Evolutionary conservation across 2,113 vertebrate genomes (phyloP).

Genomic region (Heterotilapia buettikoferi): DNA sequence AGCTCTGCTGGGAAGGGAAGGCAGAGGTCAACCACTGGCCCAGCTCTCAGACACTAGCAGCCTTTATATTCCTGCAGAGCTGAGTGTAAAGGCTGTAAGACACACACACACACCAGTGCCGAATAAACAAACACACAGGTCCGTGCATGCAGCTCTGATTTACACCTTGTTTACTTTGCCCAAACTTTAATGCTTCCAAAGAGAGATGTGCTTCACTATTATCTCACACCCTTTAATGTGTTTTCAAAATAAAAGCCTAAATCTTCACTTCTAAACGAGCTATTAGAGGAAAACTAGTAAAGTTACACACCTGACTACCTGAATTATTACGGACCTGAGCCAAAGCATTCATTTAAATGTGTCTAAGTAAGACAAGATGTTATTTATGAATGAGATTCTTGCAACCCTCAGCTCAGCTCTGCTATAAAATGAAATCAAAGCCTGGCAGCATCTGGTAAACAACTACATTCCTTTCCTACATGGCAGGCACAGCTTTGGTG

Average conservation of each 20-base stretch:
- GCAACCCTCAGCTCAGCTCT: neutral
- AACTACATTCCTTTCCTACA: slow-evolving; percentile 14
- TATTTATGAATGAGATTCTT: slow-evolving; percentile 6
- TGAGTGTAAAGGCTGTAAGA: slow-evolving; percentile 9
- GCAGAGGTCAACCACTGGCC: slow-evolving; percentile 51
- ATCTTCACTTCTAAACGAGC: neutral
- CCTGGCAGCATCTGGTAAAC: neutral
- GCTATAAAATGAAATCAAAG: neutral
- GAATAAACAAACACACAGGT: slow-evolving; percentile 12
- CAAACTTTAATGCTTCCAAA: neutral
- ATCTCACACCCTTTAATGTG: slow-evolving; percentile 37
- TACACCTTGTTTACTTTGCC: neutral
- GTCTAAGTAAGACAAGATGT: neutral
- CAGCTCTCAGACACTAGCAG: slow-evolving; percentile 47
- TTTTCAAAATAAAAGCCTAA: slow-evolving; percentile 5
- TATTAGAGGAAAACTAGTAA: neutral
- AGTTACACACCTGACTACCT: slow-evolving; percentile 11
- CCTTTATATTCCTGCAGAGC: slow-evolving; percentile 51
- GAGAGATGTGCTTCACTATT: neutral
- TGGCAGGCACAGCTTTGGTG: neutral
- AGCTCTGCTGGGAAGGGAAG: slow-evolving; percentile 51
- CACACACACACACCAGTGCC: neutral
- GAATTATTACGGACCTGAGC: neutral
- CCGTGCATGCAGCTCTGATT: slow-evolving; percentile 18
- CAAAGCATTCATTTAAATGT: neutral